Percentiles rank a stretch among this genome's conserved stretches.
These are phyloP conservation scores for Struthio camelus DNA, from an alignment of 2,113 vertebrate species.

Conservation along the genomic window DNA sequence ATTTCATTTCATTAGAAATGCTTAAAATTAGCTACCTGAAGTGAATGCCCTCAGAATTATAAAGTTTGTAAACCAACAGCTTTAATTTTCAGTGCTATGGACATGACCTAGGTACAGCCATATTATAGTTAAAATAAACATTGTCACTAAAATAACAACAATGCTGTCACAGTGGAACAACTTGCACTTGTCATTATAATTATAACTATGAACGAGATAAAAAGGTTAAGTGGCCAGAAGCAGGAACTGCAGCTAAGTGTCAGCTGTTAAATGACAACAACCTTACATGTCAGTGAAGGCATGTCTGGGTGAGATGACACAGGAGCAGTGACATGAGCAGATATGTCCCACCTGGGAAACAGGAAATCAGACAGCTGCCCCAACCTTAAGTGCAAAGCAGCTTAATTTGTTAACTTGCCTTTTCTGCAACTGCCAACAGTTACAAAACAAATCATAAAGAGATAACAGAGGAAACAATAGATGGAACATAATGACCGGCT, in stretches of 20 bases:
- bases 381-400: neutral
- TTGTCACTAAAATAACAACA: neutral
- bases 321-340: neutral
- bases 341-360: neutral
- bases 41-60: neutral
- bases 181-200: slow-evolving; percentile 52
- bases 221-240: slow-evolving; percentile 17
- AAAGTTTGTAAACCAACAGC: neutral
- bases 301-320: neutral
- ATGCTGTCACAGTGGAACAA: neutral
- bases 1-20: neutral
- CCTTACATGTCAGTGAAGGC: neutral
- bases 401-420: neutral
- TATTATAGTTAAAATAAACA: neutral
- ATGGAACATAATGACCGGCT: neutral
- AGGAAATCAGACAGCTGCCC: neutral
- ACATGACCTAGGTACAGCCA: neutral
- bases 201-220: slow-evolving; percentile 33
- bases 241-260: slow-evolving; percentile 10
- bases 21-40: neutral
- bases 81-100: neutral
- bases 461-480: neutral
- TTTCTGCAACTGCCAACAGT: neutral
- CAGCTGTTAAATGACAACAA: slow-evolving; percentile 51
- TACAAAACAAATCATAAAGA: neutral